These are phyloP conservation scores for Zaprionus inermis DNA, from an alignment of 1,140 invertebrate genomes.

Conservation along the genomic window DNA sequence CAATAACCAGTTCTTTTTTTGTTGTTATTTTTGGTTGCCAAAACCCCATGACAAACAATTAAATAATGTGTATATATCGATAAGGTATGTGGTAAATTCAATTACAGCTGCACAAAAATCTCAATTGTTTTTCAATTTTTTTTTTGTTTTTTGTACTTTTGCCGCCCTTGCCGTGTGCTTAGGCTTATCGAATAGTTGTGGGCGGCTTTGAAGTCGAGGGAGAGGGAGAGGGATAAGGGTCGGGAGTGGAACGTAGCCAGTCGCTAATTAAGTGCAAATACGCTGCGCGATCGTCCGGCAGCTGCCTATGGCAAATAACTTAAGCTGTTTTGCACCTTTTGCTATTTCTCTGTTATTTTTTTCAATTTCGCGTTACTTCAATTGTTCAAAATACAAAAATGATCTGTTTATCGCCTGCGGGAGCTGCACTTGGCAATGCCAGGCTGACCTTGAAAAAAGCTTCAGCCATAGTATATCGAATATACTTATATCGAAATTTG, in stretches of 20 bases:
- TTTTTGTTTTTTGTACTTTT: no score
- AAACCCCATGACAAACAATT: conserved; percentile 59
- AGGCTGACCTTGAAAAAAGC: conserved; percentile 39
- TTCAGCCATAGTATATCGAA: conserved; percentile 13
- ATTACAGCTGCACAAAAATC: conserved; percentile 28
- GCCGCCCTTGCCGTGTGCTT: no score
- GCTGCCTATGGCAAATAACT: conserved; percentile 40
- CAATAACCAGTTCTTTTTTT: conserved; percentile 22
- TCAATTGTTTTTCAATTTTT: conserved; percentile 15
- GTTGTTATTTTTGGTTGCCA: conserved; percentile 11
- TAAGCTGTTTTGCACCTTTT: conserved; percentile 35
- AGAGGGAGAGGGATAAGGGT: no score
- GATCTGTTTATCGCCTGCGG: conserved; percentile 26
- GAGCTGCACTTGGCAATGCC: conserved; percentile 36
- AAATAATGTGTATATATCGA: conserved; percentile 55
- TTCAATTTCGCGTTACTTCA: conserved; percentile 21
- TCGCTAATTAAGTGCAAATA: conserved; percentile 48
- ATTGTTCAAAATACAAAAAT: conserved; percentile 9
- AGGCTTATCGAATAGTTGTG: not conserved
- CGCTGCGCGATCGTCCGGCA: conserved; percentile 14
- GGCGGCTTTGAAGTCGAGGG: not conserved
- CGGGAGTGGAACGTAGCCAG: not conserved
- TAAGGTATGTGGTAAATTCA: conserved; percentile 51
- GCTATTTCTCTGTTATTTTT: conserved; percentile 22
- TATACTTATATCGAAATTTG: conserved; percentile 41